Evolutionary conservation across 2,797 vertebrate species (phyloP).

Genomic region (Melanotaenia trifasciata): DNA sequence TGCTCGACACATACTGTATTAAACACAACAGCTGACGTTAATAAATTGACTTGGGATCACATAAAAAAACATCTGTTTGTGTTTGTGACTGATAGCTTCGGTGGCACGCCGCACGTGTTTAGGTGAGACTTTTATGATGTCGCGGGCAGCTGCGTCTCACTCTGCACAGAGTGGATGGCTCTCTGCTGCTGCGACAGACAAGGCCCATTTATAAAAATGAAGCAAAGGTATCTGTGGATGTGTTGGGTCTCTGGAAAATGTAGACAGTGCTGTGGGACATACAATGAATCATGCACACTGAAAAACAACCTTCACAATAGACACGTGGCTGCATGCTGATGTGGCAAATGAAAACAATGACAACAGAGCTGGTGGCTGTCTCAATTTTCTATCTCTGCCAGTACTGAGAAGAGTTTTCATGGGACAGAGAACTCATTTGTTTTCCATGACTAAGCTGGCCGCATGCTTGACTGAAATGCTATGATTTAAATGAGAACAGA

Average conservation of each 20-base stretch:
- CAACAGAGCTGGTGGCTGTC: constrained; percentile 38
- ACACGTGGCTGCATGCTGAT: constrained; percentile 64
- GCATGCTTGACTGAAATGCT: constrained; percentile 72
- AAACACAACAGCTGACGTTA: constrained; percentile 72
- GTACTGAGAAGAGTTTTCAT: constrained; percentile 55
- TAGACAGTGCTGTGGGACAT: constrained; percentile 55
- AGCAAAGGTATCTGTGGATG: constrained; percentile 53
- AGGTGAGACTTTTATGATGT: constrained; percentile 66
- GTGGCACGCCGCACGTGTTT: constrained; percentile 46
- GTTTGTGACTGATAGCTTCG: constrained; percentile 61
- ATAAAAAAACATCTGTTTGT: constrained; percentile 73
- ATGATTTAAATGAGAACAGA: constrained; percentile 80
- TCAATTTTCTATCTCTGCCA: constrained; percentile 61
- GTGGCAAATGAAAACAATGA: constrained; percentile 64
- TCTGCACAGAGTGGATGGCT: constrained; percentile 58
- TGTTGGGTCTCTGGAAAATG: constrained; percentile 55
- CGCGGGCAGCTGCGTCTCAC: constrained; percentile 44
- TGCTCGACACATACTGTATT: constrained; percentile 72
- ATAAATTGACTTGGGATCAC: constrained; percentile 76
- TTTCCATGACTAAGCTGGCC: constrained; percentile 75
- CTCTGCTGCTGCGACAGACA: constrained; percentile 58
- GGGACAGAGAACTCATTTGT: constrained; percentile 70
- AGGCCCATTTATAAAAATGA: constrained; percentile 74
- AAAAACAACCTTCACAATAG: constrained; percentile 47
- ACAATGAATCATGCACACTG: constrained; percentile 48